These are phyloP conservation scores for Tetrao urogallus DNA, from an alignment of 2,113 vertebrate species.

Conservation along the genomic window DNA sequence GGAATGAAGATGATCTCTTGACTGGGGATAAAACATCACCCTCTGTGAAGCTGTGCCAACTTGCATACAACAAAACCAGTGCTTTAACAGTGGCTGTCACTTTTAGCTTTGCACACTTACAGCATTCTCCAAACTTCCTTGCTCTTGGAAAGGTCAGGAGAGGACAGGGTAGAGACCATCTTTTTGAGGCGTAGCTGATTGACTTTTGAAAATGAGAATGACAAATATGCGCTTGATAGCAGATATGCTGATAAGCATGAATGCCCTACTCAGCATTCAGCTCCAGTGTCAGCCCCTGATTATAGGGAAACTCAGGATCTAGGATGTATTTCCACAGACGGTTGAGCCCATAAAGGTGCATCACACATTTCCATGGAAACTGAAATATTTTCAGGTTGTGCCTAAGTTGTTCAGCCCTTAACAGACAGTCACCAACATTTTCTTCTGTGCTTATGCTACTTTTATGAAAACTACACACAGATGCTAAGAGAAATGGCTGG, in stretches of 20 bases:
- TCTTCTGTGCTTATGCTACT: neutral
- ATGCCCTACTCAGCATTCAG: conserved; percentile 34
- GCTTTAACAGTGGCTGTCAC: neutral
- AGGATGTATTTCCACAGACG: neutral
- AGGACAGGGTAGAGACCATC: neutral
- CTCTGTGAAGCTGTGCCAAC: conserved; percentile 8
- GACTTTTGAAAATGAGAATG: conserved; percentile 64
- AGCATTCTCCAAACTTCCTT: conserved; percentile 5
- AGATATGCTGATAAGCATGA: conserved; percentile 58
- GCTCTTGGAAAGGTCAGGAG: neutral
- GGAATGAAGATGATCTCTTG: conserved; percentile 55
- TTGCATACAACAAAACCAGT: neutral
- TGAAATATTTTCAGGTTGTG: neutral
- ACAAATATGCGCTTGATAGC: conserved; percentile 50
- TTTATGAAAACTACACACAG: neutral
- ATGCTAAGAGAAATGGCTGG: neutral
- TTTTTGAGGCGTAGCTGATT: conserved; percentile 20
- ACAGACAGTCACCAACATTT: neutral
- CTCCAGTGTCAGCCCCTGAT: conserved; percentile 15
- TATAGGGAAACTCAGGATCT: neutral
- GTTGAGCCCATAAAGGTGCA: neutral
- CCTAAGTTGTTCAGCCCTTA: neutral
- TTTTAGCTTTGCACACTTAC: neutral
- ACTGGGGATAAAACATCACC: conserved; percentile 23
- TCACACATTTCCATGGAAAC: neutral